A percentile compares a stretch with the other conserved stretches of the same genome.
These are phyloP conservation scores for Alectura lathami DNA, from an alignment of 2,113 vertebrate genomes.

Conservation along the genomic window DNA sequence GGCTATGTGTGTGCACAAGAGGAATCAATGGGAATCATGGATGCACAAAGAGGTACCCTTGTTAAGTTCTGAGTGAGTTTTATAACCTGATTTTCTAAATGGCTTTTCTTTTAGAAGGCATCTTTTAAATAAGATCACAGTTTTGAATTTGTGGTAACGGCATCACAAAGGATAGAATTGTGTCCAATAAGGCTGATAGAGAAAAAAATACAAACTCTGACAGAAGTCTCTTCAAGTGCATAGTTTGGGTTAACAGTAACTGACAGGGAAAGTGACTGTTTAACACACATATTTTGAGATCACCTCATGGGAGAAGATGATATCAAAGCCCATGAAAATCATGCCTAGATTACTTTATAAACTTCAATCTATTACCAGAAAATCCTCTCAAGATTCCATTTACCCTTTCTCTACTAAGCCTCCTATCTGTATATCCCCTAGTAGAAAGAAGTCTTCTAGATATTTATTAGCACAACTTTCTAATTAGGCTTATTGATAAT, in stretches of 20 bases:
- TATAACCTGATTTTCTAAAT: neutral
- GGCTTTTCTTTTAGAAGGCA: neutral
- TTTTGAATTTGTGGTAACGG: neutral
- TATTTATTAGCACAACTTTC: neutral
- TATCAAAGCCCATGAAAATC: neutral
- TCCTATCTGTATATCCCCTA: neutral
- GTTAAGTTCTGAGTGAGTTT: neutral
- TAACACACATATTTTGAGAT: neutral
- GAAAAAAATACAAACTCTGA: neutral
- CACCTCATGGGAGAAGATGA: neutral
- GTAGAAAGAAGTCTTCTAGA: neutral
- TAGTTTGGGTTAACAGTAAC: neutral
- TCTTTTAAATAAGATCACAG: neutral
- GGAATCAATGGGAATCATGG: neutral
- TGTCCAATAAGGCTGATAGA: neutral
- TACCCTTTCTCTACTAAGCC: neutral
- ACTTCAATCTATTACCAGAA: neutral
- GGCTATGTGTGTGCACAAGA: neutral
- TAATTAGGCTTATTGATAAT: neutral
- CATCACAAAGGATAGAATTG: neutral
- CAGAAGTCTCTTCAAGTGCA: neutral
- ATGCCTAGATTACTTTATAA: constrained; percentile 7
- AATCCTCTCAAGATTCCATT: neutral
- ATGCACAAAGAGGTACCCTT: neutral
- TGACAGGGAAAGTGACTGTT: neutral